Conservation (phyloP, 2,797 vertebrate species). For the Ciconia nigra region DNA sequence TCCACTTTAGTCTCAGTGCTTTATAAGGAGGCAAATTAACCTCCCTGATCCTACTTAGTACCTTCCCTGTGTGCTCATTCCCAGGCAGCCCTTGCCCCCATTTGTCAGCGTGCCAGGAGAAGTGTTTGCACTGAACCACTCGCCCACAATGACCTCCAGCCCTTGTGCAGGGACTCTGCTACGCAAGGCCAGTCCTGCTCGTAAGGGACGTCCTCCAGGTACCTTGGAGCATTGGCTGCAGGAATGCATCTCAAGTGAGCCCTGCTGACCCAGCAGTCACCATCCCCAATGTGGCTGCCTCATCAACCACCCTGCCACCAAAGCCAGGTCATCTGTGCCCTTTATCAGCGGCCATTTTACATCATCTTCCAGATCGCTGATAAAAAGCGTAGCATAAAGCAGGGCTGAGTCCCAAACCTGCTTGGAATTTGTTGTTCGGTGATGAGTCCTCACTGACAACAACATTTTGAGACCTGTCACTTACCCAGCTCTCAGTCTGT, state of each 20-base stretch:
- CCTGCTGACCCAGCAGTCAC: background rate
- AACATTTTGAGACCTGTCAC: slow-evolving; percentile 57
- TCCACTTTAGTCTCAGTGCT: slow-evolving; percentile 31
- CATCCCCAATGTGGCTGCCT: background rate
- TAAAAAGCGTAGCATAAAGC: background rate
- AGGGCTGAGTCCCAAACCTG: background rate
- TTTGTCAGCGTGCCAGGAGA: background rate
- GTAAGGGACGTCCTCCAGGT: fast-evolving
- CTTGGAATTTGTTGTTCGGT: background rate
- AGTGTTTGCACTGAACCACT: background rate
- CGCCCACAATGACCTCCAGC: background rate
- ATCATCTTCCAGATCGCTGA: background rate
- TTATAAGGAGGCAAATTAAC: slow-evolving; percentile 50
- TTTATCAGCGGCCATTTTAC: background rate
- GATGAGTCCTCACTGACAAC: slow-evolving; percentile 39
- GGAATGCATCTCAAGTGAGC: background rate
- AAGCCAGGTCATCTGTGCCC: background rate
- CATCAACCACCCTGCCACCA: background rate
- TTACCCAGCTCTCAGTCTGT: slow-evolving; percentile 58
- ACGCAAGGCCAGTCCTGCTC: background rate
- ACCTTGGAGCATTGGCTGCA: background rate
- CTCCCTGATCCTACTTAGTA: background rate
- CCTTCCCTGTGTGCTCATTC: background rate
- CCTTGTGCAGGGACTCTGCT: background rate
- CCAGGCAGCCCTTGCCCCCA: background rate